Conservation (phyloP, 2,888 invertebrate genomes). For the Sarcophaga variegata region DNA sequence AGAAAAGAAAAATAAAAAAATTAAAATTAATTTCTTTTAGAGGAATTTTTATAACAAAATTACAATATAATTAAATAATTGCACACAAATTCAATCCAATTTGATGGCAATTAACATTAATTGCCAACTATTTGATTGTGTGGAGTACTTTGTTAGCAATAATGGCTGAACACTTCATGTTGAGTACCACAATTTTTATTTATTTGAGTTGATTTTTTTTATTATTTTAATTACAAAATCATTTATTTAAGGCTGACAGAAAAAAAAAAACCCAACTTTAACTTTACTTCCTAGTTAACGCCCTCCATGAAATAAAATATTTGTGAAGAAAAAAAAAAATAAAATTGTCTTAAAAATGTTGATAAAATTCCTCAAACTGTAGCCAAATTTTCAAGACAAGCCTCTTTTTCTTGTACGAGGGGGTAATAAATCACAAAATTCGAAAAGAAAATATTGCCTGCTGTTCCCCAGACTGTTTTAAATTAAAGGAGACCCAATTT, state of each 20-base stretch:
- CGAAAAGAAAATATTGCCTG: constrained; percentile 5
- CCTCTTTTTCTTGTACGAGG: neutral
- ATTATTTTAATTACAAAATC: neutral
- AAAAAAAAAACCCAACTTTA: too few relatives aligned
- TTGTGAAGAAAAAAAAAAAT: too few relatives aligned
- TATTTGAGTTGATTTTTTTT: constrained; percentile 15
- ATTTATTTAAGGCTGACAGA: neutral
- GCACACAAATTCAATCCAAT: neutral
- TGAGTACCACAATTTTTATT: neutral
- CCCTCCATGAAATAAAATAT: neutral
- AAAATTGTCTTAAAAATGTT: neutral
- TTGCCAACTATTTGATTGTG: neutral
- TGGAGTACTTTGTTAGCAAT: constrained; percentile 8
- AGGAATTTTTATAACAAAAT: neutral
- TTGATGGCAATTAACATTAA: neutral
- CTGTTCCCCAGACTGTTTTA: neutral
- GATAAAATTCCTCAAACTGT: neutral
- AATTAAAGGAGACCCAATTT: neutral
- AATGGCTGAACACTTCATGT: constrained; percentile 22
- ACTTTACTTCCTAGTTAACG: constrained; percentile 32
- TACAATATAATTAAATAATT: too few relatives aligned
- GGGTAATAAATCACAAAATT: neutral
- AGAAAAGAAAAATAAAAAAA: neutral
- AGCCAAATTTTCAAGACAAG: neutral
- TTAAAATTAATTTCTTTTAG: constrained; percentile 8